A percentile compares a stretch with the other conserved stretches of the same genome.
These are phyloP conservation scores for Esox niger DNA, from an alignment of 2,113 vertebrate species.

Conservation along the genomic window DNA sequence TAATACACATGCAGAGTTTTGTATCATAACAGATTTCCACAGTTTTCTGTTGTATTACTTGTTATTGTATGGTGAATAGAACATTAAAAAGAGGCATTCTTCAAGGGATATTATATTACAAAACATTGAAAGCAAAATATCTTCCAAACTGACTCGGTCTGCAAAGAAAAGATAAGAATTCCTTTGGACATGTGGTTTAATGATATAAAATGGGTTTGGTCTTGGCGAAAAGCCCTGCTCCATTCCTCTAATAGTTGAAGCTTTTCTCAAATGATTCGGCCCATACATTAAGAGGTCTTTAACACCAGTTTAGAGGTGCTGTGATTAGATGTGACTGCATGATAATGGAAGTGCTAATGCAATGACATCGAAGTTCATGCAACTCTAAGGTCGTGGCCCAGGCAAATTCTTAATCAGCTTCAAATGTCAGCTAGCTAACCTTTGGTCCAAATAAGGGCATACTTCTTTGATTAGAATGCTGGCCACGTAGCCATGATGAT, in stretches of 20 bases:
- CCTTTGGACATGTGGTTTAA: slow-evolving; percentile 26
- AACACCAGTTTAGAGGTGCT: slow-evolving; percentile 39
- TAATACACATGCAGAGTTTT: not conserved
- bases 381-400: slow-evolving; percentile 62
- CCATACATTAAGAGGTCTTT: slow-evolving; percentile 57
- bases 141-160: not conserved
- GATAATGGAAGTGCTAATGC: slow-evolving; percentile 70
- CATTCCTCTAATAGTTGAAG: slow-evolving; percentile 31
- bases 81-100: not conserved
- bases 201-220: slow-evolving; percentile 43
- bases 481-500: slow-evolving; percentile 29
- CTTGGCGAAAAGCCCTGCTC: slow-evolving; percentile 33
- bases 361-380: slow-evolving; percentile 55
- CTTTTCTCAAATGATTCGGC: slow-evolving; percentile 46
- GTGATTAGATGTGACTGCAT: slow-evolving; percentile 72
- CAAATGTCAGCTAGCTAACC: slow-evolving; percentile 68
- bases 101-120: not conserved
- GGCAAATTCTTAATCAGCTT: slow-evolving; percentile 70
- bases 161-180: slow-evolving; percentile 28
- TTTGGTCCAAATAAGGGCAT: slow-evolving; percentile 57
- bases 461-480: slow-evolving; percentile 42
- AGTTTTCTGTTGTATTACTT: not conserved
- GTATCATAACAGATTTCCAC: not conserved
- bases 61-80: not conserved
- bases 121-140: not conserved